A percentile compares a stretch with the other conserved stretches of the same genome.
Evolutionary conservation across 2,888 invertebrate species (phyloP).

Genomic region (Opisthograptis luteolata): DNA sequence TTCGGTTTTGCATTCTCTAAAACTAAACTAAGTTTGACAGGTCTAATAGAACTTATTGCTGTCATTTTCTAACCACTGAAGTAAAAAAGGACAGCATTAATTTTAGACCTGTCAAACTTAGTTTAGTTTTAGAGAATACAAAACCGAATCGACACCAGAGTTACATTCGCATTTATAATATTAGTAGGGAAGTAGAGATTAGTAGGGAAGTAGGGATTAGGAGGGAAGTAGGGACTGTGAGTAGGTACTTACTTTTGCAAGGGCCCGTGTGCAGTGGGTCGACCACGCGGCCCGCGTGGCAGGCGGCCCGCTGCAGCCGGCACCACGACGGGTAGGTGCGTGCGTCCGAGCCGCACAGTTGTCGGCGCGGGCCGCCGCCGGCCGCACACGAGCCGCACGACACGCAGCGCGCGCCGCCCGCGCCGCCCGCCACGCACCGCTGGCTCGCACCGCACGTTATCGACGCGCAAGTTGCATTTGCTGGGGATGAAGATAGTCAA

Average conservation of each 20-base stretch:
- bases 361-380: constrained; percentile 65
- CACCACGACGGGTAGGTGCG: constrained; percentile 92
- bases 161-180: no score
- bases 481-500: constrained; percentile 47
- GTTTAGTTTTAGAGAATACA: no score
- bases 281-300: constrained; percentile 88
- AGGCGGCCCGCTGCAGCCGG: constrained; percentile 90
- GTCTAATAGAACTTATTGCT: no score
- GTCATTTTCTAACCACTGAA: no score
- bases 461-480: constrained; percentile 73
- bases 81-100: no score
- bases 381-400: constrained; percentile 65
- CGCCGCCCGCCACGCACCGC: constrained; percentile 72
- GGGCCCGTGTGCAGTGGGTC: constrained; percentile 89
- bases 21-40: no score
- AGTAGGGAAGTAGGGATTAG: no score
- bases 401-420: constrained; percentile 69
- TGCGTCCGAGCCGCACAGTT: constrained; percentile 89
- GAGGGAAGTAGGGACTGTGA: not conserved
- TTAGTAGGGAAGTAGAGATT: no score
- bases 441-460: constrained; percentile 67
- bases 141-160: no score
- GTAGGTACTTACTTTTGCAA: constrained; percentile 72
- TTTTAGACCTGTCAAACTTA: no score
- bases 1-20: no score